Percentiles rank a stretch among this genome's conserved stretches.
These are phyloP conservation scores for Zosterops japonicus DNA, from an alignment of 2,113 vertebrate genomes.

Conservation along the genomic window DNA sequence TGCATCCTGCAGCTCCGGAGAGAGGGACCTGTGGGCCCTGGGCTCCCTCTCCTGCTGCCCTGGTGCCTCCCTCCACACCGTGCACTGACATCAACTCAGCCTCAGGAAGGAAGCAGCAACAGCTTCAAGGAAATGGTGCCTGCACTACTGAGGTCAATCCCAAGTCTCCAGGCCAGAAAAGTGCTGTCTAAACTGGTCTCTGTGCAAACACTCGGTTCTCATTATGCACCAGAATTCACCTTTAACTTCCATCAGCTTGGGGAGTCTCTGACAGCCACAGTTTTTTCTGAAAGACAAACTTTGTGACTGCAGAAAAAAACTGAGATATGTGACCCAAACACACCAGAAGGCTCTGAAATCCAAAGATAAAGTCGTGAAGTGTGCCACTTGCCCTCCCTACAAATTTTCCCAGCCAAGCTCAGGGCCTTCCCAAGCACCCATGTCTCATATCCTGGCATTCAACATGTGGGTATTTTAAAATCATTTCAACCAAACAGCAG, in stretches of 20 bases:
- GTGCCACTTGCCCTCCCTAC: not conserved
- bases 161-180: not conserved
- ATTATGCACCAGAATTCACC: not conserved
- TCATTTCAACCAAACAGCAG: not conserved
- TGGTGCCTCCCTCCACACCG: not conserved
- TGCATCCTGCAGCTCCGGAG: rapidly evolving
- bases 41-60: not conserved
- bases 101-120: not conserved
- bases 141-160: not conserved
- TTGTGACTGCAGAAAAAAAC: not conserved
- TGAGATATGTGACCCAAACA: not conserved
- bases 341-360: not conserved
- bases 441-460: not conserved
- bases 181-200: not conserved
- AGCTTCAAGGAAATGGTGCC: not conserved
- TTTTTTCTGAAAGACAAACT: not conserved
- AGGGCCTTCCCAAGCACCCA: not conserved
- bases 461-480: not conserved
- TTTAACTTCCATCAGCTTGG: not conserved
- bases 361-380: not conserved
- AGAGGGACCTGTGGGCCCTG: rapidly evolving
- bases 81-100: not conserved
- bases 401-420: not conserved
- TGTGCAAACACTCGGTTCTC: not conserved
- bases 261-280: not conserved